phyloP scores from a whole-genome alignment of 2,113 vertebrate genomes.

The Todiramphus saurophagus region DNA sequence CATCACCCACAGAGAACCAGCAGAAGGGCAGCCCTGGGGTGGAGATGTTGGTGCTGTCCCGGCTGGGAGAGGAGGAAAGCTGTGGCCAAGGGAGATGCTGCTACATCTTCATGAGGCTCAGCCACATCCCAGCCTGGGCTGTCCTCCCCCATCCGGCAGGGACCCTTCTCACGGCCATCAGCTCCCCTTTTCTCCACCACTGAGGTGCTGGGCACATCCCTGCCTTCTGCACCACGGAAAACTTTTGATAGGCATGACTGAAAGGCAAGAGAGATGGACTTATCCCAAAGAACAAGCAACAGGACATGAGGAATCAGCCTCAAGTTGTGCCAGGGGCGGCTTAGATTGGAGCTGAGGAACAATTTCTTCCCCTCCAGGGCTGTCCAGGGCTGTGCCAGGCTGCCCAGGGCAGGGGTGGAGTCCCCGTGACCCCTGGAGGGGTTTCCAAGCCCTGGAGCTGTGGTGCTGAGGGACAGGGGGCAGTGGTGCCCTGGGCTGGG shows the following conservation, averaged over 20 bases:
- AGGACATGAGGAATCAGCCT: background rate
- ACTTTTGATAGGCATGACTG: fast-evolving
- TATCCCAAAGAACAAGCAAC: background rate
- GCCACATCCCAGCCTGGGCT: background rate
- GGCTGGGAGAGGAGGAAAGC: background rate
- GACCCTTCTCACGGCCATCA: background rate
- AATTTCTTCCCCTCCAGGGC: background rate
- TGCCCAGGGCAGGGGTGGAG: too few species aligned
- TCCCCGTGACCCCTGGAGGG: too few species aligned
- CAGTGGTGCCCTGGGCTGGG: too few species aligned
- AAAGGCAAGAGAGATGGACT: background rate
- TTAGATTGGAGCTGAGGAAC: background rate
- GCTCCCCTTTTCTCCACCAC: background rate
- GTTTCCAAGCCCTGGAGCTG: too few species aligned
- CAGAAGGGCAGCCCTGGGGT: background rate
- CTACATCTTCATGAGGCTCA: fast-evolving
- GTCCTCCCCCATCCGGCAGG: background rate
- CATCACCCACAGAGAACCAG: fast-evolving
- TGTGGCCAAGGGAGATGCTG: background rate
- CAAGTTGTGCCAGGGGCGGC: background rate
- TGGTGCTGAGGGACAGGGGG: too few species aligned
- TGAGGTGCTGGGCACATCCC: background rate
- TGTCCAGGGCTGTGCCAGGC: background rate
- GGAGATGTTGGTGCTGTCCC: background rate
- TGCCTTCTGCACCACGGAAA: background rate